Evolutionary conservation across 2,797 vertebrate species (phyloP), one percentile per base, ranked within the genome.

Genomic region (Eurystomus glaucurus): DNA sequence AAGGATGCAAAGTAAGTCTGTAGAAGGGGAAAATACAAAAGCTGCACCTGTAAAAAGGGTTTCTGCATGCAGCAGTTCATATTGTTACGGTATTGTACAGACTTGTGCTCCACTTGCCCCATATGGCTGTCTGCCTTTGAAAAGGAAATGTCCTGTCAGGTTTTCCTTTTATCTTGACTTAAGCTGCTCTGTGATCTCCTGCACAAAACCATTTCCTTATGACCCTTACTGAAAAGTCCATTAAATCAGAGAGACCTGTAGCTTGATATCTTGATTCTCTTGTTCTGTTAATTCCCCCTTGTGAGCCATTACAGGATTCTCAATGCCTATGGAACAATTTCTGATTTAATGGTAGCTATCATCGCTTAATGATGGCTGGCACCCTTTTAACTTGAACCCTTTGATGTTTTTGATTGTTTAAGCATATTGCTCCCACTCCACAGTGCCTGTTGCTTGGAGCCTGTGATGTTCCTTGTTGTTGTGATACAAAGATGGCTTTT

Each of bases 111-210:
- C 6, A 10, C 43, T 90, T 89, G 50, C 39, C 46, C 29, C 31
- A 28, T 77, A 46, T 16, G 68, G 35, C 70, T 80, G 50, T 57
- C 65, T 90, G 33, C 62, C 61, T 97, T 91, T 91, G 89, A 80
- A 87, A 95, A 86, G 71, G 66, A 90, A 72, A 81, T 62, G 21
- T 93, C 92, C 77, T 89, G 43, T 89, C 71, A 75, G 51, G 22
- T 64, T 88, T 76, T 85, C 29, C 68, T 88, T 95, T 95, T 68
- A 65, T 91, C 57, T 84, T 70, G 57, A 46, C 71, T 89, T 96
- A 95, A 91, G 87, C 58, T 89, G 19, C 21, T 61, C 35, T 72
- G 54, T 95, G 92, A 95, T 95, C 51, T 93, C 83, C 57, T 45
- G 25, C 65, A 88, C 68, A 68, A 93, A 95, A 89, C 68, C 85